These are phyloP conservation scores for Paragorgia papillata DNA, from an alignment of 92 coral and sea anemone species.

Conservation along the genomic window DNA sequence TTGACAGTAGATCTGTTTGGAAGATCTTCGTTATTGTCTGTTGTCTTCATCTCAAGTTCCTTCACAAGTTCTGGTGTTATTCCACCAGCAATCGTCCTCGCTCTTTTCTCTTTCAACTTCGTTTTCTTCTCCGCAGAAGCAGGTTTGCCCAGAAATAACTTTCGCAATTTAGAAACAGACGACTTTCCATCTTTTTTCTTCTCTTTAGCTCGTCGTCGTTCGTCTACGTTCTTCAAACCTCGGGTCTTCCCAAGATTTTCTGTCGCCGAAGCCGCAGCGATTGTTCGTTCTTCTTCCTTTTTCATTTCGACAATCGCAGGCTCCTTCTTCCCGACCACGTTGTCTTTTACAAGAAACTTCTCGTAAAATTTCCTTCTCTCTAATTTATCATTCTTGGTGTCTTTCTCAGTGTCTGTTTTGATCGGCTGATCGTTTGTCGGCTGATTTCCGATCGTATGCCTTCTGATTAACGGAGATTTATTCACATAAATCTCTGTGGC, in stretches of 20 bases:
- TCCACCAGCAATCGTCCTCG: conserved; percentile 73
- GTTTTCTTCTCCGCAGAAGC: conserved; percentile 17
- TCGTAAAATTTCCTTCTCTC: conserved; percentile 6
- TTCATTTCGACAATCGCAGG: neutral
- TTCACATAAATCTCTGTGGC: neutral
- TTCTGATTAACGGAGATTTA: conserved; percentile 8
- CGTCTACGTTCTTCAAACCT: neutral
- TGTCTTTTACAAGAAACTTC: neutral
- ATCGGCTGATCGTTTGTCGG: neutral
- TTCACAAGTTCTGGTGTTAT: conserved; percentile 66
- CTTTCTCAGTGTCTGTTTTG: neutral
- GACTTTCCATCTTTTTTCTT: neutral
- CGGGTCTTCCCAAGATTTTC: neutral
- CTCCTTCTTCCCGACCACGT: neutral
- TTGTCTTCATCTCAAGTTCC: conserved; percentile 3
- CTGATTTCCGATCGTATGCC: conserved; percentile 19
- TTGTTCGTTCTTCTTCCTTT: neutral
- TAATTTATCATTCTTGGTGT: neutral
- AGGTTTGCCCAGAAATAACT: conserved; percentile 22
- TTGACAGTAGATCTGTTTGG: conserved; percentile 8
- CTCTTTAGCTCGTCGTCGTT: neutral
- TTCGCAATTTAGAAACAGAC: conserved; percentile 17
- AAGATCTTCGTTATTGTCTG: neutral
- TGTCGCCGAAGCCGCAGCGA: neutral
- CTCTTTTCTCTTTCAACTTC: conserved; percentile 41